Evolutionary conservation across 1,140 invertebrate genomes (phyloP), one percentile per base, ranked within the genome.

Genomic region (Cydia amplana): DNA sequence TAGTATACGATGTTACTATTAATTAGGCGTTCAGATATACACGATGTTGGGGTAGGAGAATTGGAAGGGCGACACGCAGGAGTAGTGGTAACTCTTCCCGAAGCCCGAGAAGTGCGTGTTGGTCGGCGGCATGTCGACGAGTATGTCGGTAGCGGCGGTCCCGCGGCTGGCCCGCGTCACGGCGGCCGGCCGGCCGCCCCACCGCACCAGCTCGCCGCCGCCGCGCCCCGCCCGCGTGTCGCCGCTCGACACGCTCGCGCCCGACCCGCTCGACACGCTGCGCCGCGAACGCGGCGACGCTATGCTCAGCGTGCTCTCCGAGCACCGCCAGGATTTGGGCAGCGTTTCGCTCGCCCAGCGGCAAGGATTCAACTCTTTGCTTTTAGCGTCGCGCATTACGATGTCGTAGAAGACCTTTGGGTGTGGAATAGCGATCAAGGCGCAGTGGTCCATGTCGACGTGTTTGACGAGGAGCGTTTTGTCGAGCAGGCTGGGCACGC

Each of bases 11-110:
- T 75, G 77, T 75, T 75, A 25, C 23, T n/a, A 46, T 16, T n/a
- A 74, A 46, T 16, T n/a, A 74, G n/a, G 32, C 25, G 16, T 81
- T 91, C 80, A 92, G 80, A 93, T 91, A 74, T 91, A 93, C 9
- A 93, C 91, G 51, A 93, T 88, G 74, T 93, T 87, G 2, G 91
- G 91, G 82, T 93, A 93, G 7, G 89, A 91, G 80, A 93, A 93
- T 77, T 93, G 91, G 79, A 93, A 92, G 72, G 93, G 93, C 79
- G 93, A 93, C 84, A 93, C 93, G 86, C 91, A 93, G 86, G 92
- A 91, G 89, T 90, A 92, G 84, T 93, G 93, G 86, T 93, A 93
- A 82, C 91, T 92, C 75, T 93, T 91, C 80, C 91, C 91, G 82
- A 93, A 91, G 86, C 88, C 89, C 32, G 91, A 87, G 77, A 93